Base-by-base conservation (phyloP, 1,140 invertebrate species). In the Uloborus diversus region DNA sequence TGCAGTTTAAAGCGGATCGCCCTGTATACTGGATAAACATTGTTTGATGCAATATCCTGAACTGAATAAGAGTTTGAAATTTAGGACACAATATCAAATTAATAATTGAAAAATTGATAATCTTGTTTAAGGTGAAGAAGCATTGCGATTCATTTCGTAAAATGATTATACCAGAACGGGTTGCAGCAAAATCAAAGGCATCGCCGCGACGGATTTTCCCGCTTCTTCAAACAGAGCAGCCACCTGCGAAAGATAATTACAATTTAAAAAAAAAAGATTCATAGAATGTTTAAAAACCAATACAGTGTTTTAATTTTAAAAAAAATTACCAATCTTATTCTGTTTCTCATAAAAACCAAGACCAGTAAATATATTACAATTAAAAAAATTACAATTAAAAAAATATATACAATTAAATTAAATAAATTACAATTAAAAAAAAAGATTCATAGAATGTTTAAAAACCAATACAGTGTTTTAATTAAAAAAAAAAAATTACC, bases 151-250 rank as follows among this genome's bases (percentile, higher is more conserved):
- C n/a, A n/a, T n/a, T n/a, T n/a, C n/a, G n/a, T n/a, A n/a, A n/a
- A n/a, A n/a, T n/a, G n/a, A n/a, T n/a, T 88, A 88, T 88, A 92
- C 92, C 85, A 91, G 89, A 69, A 94, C 75, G 13, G 93, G 93
- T 86, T 94, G 91, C n/a, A 94, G 83, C 20, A 94, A 86, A n/a
- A 94, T 85, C 3, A 90, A 84, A 2, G 93, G 93, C 90, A 94
- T 92, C 4, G 89, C 85, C 25, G 86, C 86, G 13, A 94, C 86
- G 9, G 92, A 92, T 86, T 92, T 92, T 62, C 92, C 93, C 23
- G 93, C 91, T 87, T 94, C 93, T 75, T 89, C 89, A 84, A 94
- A 94, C 35, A 84, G 71, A 14, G 79, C 81, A 9, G 83, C 79
- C 13, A 82, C 82, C 82, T 81, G 13, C 11, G 7, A 62, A 32